Evolutionary conservation across 2,888 invertebrate genomes (phyloP).

Genomic region (Xestia c-nigrum): DNA sequence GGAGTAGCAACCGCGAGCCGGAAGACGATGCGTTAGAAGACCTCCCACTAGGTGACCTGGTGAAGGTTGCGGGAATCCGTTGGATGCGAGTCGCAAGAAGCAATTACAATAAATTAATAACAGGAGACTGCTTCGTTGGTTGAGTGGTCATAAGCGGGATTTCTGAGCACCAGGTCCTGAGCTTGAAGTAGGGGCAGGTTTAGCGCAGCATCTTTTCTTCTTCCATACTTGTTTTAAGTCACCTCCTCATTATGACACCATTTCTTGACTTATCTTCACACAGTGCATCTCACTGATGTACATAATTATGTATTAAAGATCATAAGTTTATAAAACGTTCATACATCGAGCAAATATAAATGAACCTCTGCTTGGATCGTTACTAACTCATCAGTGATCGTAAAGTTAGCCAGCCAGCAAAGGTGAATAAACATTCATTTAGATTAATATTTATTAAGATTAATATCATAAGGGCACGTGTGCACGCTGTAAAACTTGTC

Average conservation of each 20-base stretch:
- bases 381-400: constrained; percentile 4
- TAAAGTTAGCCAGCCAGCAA: not conserved
- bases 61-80: too few species aligned
- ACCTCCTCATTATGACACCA: not conserved
- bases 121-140: not conserved
- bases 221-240: not conserved
- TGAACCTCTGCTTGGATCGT: not conserved
- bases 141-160: not conserved
- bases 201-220: not conserved
- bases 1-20: too few species aligned
- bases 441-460: constrained; percentile 21
- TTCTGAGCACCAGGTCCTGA: not conserved
- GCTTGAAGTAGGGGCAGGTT: too few species aligned
- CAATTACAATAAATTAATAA: not conserved
- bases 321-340: not conserved
- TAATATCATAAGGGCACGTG: constrained; percentile 2
- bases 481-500: too few species aligned
- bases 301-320: not conserved
- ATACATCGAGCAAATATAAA: constrained; percentile 2
- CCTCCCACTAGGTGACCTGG: too few species aligned
- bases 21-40: too few species aligned
- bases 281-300: not conserved
- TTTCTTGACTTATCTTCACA: not conserved
- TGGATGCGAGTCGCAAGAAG: too few species aligned
- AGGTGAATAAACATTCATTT: constrained; percentile 21